Evolutionary conservation across 2,888 invertebrate genomes (phyloP).

Genomic region (Lepas anatifera): DNA sequence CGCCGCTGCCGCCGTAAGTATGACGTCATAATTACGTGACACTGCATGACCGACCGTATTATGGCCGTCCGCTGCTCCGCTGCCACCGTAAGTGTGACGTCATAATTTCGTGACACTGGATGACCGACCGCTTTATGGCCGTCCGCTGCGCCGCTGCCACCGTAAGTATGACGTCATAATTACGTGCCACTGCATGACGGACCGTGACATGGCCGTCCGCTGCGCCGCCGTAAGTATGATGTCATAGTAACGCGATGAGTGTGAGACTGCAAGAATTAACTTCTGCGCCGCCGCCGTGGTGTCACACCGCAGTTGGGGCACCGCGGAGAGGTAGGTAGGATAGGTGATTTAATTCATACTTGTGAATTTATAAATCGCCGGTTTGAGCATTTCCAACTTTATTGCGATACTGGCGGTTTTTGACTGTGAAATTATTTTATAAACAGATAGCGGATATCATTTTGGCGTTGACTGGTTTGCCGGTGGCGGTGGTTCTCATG

Average conservation of each 20-base stretch:
- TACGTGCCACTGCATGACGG: constrained; percentile 72
- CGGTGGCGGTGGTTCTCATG: too few species aligned
- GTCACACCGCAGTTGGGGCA: too few species aligned
- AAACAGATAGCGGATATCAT: too few species aligned
- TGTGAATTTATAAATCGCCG: too few species aligned
- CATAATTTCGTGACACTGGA: constrained; percentile 72
- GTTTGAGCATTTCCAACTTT: too few species aligned
- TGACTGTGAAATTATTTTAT: too few species aligned
- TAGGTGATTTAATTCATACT: too few species aligned
- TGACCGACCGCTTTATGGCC: constrained; percentile 82
- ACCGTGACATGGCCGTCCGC: constrained; percentile 82
- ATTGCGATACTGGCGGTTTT: too few species aligned
- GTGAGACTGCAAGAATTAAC: too few species aligned
- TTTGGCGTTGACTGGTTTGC: too few species aligned
- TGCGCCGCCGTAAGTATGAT: constrained; percentile 77
- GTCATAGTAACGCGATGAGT: constrained; percentile 82
- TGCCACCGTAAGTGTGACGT: constrained; percentile 71
- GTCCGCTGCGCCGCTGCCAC: constrained; percentile 86
- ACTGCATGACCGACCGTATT: constrained; percentile 78
- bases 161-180: constrained; percentile 56
- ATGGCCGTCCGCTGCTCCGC: constrained; percentile 86
- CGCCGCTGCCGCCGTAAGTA: constrained; percentile 56
- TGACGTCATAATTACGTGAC: constrained; percentile 74
- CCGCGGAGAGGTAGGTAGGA: too few species aligned
- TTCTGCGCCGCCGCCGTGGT: too few species aligned